These are phyloP conservation scores for Bubo bubo DNA, from an alignment of 2,113 vertebrate species.

Conservation along the genomic window DNA sequence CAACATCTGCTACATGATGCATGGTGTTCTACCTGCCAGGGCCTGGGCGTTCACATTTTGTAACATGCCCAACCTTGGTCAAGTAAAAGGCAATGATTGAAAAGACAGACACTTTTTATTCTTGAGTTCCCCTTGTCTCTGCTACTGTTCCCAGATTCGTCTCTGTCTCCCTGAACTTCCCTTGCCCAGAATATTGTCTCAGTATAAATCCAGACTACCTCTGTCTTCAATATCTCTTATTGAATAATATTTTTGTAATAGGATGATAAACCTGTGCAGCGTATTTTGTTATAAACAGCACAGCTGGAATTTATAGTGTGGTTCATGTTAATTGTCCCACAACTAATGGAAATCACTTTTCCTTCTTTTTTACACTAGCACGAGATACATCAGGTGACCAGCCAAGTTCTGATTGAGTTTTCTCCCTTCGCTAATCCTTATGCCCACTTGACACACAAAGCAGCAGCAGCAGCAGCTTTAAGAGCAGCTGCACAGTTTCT, in stretches of 20 bases:
- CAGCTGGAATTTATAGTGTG: neutral
- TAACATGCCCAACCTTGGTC: neutral
- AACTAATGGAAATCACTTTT: neutral
- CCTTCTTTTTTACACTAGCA: neutral
- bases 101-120: neutral
- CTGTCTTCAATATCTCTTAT: neutral
- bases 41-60: accelerated
- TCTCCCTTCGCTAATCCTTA: neutral
- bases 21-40: accelerated
- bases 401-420: neutral
- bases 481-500: neutral
- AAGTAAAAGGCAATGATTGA: neutral
- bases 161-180: neutral
- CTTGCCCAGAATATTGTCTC: neutral
- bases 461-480: neutral
- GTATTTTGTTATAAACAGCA: neutral
- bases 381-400: neutral
- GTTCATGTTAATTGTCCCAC: neutral
- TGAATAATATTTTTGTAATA: neutral
- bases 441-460: neutral
- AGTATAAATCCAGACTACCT: neutral
- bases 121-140: neutral
- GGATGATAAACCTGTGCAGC: neutral
- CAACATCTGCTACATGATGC: neutral
- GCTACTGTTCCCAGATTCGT: neutral